phyloP scores from a whole-genome alignment of 1,140 invertebrate genomes.

The Macrosteles quadrilineatus region DNA sequence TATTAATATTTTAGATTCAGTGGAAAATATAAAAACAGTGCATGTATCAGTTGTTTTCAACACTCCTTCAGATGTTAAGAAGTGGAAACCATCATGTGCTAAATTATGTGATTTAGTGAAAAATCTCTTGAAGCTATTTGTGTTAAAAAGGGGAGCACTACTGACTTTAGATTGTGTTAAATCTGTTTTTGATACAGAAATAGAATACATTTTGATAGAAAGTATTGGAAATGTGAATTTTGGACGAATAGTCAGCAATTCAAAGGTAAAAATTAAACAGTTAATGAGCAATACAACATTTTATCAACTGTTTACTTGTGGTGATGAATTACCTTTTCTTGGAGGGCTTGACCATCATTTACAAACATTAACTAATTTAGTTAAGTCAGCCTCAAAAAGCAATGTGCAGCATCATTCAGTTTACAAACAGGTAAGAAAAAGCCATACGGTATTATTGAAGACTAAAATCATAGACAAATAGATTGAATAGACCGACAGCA shows the following conservation, averaged over 20 bases:
- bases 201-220: constrained; percentile 31
- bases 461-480: no score
- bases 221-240: constrained; percentile 22
- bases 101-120: constrained; percentile 15
- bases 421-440: not conserved
- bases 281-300: constrained; percentile 28
- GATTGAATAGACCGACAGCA: no score
- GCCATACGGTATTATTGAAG: not conserved
- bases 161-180: constrained; percentile 25
- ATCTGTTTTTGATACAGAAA: not conserved
- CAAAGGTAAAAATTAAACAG: constrained; percentile 30
- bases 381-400: not conserved
- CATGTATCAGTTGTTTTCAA: constrained; percentile 30
- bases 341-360: constrained; percentile 12
- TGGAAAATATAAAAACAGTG: constrained; percentile 25
- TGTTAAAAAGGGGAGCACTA: constrained; percentile 14
- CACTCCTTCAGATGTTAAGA: not conserved
- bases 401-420: not conserved
- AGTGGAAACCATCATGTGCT: constrained; percentile 24
- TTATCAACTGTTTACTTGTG: constrained; percentile 15
- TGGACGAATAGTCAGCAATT: constrained; percentile 24
- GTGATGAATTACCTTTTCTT: not conserved
- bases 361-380: not conserved
- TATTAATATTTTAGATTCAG: constrained; percentile 4
- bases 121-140: constrained; percentile 38